These are phyloP conservation scores for Sander vitreus DNA, from an alignment of 2,113 vertebrate genomes.

Conservation along the genomic window DNA sequence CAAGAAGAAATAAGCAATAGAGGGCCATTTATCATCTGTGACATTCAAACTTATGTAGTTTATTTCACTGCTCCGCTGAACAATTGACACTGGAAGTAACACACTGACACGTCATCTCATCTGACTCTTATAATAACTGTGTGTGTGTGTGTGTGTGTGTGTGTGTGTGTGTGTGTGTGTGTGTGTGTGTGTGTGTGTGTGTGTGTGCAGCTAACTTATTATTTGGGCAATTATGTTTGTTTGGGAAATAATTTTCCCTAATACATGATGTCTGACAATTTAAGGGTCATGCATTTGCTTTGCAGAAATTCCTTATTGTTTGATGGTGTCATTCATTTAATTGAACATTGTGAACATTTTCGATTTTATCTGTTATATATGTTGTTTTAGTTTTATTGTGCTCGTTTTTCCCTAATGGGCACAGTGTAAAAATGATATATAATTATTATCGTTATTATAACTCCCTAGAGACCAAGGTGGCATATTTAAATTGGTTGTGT, in stretches of 20 bases:
- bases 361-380: not conserved
- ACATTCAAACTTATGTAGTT: constrained; percentile 6
- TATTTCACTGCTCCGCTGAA: not conserved
- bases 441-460: no score
- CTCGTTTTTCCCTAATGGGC: not conserved
- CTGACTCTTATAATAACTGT: not conserved
- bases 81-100: constrained; percentile 31
- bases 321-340: not conserved
- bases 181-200: not conserved
- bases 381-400: not conserved
- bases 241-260: not conserved
- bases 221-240: not conserved
- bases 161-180: not conserved
- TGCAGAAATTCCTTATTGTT: not conserved
- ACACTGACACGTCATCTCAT: constrained; percentile 5
- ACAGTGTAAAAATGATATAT: no score
- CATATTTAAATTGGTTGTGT: not conserved
- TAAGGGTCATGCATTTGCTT: not conserved
- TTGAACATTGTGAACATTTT: not conserved
- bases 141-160: not conserved
- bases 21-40: constrained; percentile 20
- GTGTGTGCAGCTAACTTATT: not conserved
- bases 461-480: not conserved
- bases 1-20: constrained; percentile 19
- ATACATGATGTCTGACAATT: not conserved